These are phyloP conservation scores for Lethenteron camtschaticum DNA, from an alignment of 2,113 vertebrate genomes.

Conservation along the genomic window DNA sequence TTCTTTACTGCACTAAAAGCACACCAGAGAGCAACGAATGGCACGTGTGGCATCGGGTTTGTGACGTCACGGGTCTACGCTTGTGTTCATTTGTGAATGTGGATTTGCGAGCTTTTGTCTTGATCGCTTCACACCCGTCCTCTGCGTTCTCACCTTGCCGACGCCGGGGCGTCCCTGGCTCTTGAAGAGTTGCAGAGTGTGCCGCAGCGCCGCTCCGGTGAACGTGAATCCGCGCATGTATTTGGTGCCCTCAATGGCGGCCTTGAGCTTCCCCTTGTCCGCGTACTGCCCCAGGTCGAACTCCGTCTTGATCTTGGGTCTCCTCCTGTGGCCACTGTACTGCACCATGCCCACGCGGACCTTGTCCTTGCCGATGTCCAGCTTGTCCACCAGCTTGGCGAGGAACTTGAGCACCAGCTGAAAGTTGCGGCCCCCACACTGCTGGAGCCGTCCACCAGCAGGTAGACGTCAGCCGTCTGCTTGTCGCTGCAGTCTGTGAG, in stretches of 20 bases:
- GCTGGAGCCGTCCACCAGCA: conserved; percentile 38
- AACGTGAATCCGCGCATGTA: conserved; percentile 2
- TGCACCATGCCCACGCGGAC: conserved; percentile 33
- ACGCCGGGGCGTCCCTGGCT: neutral
- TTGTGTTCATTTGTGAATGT: no score
- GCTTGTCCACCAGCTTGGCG: conserved; percentile 18
- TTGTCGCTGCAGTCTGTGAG: neutral
- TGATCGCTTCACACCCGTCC: no score
- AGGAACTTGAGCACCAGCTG: conserved; percentile 28
- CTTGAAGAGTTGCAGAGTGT: neutral
- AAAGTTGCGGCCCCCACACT: conserved; percentile 28
- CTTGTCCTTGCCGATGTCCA: conserved; percentile 23
- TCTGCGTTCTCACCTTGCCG: neutral
- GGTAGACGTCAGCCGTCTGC: conserved; percentile 32
- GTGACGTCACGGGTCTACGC: no score
- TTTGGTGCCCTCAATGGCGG: neutral
- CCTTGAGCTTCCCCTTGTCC: neutral
- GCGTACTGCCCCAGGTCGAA: neutral
- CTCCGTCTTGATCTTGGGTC: neutral
- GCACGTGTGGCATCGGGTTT: no score
- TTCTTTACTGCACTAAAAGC: no score
- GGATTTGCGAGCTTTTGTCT: no score
- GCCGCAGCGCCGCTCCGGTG: neutral
- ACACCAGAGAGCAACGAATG: no score
- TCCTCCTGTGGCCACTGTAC: conserved; percentile 18